Evolutionary conservation across 2,888 invertebrate genomes (phyloP).

Genomic region (Petrolisthes cinctipes): DNA sequence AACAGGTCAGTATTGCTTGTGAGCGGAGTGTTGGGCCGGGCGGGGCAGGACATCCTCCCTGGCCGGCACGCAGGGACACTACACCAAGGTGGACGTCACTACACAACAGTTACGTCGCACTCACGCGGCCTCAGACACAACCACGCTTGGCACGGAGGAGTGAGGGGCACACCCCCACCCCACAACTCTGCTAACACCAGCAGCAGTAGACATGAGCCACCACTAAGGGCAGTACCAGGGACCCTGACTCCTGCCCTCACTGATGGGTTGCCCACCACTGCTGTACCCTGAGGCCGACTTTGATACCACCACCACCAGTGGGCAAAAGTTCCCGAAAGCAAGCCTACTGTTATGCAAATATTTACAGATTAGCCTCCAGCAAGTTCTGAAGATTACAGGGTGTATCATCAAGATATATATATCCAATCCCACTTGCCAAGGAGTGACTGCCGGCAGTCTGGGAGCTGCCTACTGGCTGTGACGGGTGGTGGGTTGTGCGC

Average conservation of each 20-base stretch:
- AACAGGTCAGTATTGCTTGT: constrained; percentile 54
- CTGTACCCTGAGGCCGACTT: constrained; percentile 39
- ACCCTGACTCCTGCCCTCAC: constrained; percentile 25
- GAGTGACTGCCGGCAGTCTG: constrained; percentile 46
- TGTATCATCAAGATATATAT: constrained; percentile 8
- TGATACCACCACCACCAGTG: constrained; percentile 49
- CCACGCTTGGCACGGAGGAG: constrained; percentile 64
- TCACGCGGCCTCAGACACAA: constrained; percentile 60
- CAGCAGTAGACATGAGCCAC: constrained; percentile 29
- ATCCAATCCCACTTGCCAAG: constrained; percentile 31
- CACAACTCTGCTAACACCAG: constrained; percentile 34
- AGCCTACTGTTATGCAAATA: constrained; percentile 48
- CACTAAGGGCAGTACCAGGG: constrained; percentile 17
- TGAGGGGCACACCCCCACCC: constrained; percentile 48
- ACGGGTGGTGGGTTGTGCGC: constrained; percentile 47
- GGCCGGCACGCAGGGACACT: constrained; percentile 54
- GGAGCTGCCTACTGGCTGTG: constrained; percentile 54
- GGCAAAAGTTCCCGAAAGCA: constrained; percentile 43
- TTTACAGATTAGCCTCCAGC: constrained; percentile 38
- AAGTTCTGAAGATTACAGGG: constrained; percentile 17
- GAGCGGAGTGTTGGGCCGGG: constrained; percentile 51
- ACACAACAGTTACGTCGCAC: constrained; percentile 49
- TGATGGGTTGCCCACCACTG: constrained; percentile 30
- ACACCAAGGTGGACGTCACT: constrained; percentile 60
- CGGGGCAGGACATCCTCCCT: constrained; percentile 50